Evolutionary conservation across 2,888 invertebrate genomes (phyloP).

Genomic region (Meganola albula): DNA sequence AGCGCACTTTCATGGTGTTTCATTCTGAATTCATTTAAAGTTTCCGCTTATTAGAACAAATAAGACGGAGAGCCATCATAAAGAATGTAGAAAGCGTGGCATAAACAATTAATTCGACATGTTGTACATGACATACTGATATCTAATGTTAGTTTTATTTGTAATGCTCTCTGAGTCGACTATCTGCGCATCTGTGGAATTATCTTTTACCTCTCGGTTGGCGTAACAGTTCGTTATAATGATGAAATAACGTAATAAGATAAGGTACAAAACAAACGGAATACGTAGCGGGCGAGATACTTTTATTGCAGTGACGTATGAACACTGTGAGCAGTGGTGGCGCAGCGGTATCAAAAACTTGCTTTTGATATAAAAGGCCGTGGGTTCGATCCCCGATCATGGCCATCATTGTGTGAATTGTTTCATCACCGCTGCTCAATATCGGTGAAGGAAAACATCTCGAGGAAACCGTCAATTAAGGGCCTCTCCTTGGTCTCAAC

Average conservation of each 20-base stretch:
- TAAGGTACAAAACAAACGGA: too few relatives aligned
- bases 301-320: too few relatives aligned
- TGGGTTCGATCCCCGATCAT: too few relatives aligned
- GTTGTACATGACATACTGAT: conserved; percentile 35
- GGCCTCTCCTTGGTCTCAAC: too few relatives aligned
- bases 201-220: conserved; percentile 4
- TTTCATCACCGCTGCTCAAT: too few relatives aligned
- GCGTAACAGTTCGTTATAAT: not conserved
- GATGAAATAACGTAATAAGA: conserved; percentile 4
- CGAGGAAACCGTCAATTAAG: too few relatives aligned
- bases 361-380: too few relatives aligned
- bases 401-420: too few relatives aligned
- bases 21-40: conserved; percentile 31
- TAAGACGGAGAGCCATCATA: conserved; percentile 21
- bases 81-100: conserved; percentile 49
- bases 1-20: conserved; percentile 33
- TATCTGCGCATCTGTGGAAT: conserved; percentile 21
- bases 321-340: too few relatives aligned
- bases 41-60: conserved; percentile 32
- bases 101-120: conserved; percentile 45
- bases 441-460: too few relatives aligned
- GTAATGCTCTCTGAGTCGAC: conserved; percentile 21
- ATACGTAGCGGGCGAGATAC: too few relatives aligned
- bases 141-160: conserved; percentile 24
- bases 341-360: too few relatives aligned